These are phyloP conservation scores for Lasioglossum malachurum DNA, from an alignment of 2,888 invertebrate species.

Conservation along the genomic window DNA sequence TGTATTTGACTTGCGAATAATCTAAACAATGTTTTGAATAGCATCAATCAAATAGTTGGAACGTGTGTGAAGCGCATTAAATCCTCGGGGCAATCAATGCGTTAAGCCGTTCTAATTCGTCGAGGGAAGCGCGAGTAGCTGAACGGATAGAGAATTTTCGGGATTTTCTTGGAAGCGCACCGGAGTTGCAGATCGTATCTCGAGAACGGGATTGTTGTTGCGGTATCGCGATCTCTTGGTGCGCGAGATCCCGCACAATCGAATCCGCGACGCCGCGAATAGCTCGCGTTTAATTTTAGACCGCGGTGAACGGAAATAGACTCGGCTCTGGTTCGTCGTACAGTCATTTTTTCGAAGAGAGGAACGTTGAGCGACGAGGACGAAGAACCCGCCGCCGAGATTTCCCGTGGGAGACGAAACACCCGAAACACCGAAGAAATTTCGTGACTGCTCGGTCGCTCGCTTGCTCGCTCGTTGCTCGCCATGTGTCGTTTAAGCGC, in stretches of 20 bases:
- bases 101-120: too few relatives aligned
- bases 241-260: constrained; percentile 5
- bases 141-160: too few relatives aligned
- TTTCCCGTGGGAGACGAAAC: constrained; percentile 37
- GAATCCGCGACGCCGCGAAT: constrained; percentile 12
- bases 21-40: too few relatives aligned
- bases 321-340: constrained; percentile 13
- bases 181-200: too few relatives aligned
- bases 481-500: constrained; percentile 55
- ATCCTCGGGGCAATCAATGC: too few relatives aligned
- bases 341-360: constrained; percentile 19
- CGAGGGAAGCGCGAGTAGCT: too few relatives aligned
- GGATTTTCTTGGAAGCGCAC: background rate
- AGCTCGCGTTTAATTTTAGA: constrained; percentile 3
- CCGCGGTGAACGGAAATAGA: constrained; percentile 1
- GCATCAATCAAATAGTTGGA: too few relatives aligned
- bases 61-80: too few relatives aligned
- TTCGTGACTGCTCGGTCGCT: background rate
- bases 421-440: constrained; percentile 39
- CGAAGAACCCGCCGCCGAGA: constrained; percentile 24
- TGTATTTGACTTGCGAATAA: too few relatives aligned
- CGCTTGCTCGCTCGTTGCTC: constrained; percentile 20
- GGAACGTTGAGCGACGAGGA: background rate
- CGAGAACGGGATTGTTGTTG: background rate
- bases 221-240: background rate